Base-by-base conservation (phyloP, 2,888 invertebrate species). In the Halictus quadricinctus region DNA sequence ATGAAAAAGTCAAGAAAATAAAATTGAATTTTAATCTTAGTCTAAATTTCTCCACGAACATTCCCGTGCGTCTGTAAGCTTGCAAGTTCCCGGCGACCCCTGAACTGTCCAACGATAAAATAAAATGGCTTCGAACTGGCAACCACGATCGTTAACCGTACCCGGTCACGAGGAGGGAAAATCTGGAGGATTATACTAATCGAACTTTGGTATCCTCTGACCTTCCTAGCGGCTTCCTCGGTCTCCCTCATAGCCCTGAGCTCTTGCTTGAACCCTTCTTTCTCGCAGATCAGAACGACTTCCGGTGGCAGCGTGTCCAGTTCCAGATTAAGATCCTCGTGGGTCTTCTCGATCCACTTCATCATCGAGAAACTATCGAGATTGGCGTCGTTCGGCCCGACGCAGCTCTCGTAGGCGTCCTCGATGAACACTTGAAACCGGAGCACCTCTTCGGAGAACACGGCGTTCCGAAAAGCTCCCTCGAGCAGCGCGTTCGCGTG, bases 361-460 rank as follows among this genome's bases (percentile, higher is more conserved):
- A 96, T 96, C 95, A 96, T 95, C 12, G 95, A 94, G 76, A 95
- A 93, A 79, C 96, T 95, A 74, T 95, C 95, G 84, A 96, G 94
- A 90, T 96, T 96, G 8, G 95, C 95, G 66, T 96, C 96, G 91
- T 96, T 96, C 18, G 96, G 95, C 1, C 95, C 95, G 46, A 96
- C 95, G 69, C 96, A 94, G 72, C 95, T 95, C 93, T 96, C 96
- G 92, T 96, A 97, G 50, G 96, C 95, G 91, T 96, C 96, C 91
- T 97, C 96, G 79, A 97, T 95, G 91, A 96, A 96, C 12, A 96
- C 95, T 84, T 95, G 94, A 60, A 97, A 93, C 91, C 96, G 95
- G 41, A 97, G 93, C 54, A 96, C 95, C 15, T 96, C 95, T 58
- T 95, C 95, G 18, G 96, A 95, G 78, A 96, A 96, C 0, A 96